Base-by-base conservation (phyloP, 2,888 invertebrate species). In the Coronaproctus castanopsis region DNA sequence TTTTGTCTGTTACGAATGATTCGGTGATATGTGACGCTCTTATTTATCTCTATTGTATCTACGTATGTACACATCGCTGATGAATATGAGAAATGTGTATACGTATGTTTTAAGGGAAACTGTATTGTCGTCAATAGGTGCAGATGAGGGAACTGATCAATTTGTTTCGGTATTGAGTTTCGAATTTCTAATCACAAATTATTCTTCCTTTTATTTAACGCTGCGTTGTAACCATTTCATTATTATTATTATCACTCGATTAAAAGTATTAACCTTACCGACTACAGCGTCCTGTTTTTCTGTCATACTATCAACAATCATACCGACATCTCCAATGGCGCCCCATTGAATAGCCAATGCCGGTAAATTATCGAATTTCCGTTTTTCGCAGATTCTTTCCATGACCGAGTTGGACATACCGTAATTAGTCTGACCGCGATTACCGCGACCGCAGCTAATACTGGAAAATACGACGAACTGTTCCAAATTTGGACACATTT, bases 381-480 rank as follows among this genome's bases (percentile, higher is more conserved):
- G 78, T 67, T 75, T 73, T 70, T 88, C 91, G 69, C 87, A 86
- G 65, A 92, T 81, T 21, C 68, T 61, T 61, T 68, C 68, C 67
- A 68, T 68, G 14, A 67, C 78, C 0, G 89, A 88, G 74, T 92
- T 92, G 52, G 89, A 83, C 76, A 85, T 83, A 22, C 89, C 92
- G 70, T 92, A 92, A 74, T 89, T 90, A 21, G 85, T 82, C 74
- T 93, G 92, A 1, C 91, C 91, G 2, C 84, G 82, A 71, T 92
- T 92, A 65, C 93, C 93, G 21, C 90, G 79, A n/a, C 92, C 92
- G 69, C 91, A 90, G 0, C 87, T 84, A 2, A 91, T 87, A 19
- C 91, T 91, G 0, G 92, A 92, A 74, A 92, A 93, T 21, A 87
- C 81, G 1, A 93, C 90, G 70, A 93, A 93, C 73, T 85, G 78